Base-by-base conservation (phyloP, 64 coral and sea anemone species). In the Actinia equina region DNA sequence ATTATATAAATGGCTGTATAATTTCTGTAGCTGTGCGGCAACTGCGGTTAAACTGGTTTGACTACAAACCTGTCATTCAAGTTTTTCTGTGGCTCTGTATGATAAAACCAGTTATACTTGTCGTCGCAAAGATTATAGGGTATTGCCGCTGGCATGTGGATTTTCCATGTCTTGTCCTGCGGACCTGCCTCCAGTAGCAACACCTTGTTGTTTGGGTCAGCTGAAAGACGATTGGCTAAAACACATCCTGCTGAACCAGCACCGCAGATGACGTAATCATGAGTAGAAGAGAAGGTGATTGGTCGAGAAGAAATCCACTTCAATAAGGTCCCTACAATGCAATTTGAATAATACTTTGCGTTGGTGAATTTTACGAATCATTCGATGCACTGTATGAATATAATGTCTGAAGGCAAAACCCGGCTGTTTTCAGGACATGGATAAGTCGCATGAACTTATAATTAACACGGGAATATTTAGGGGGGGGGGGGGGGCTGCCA, bases 231-330 rank as follows among this genome's bases (percentile, higher is more conserved):
- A 78, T 91, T 86, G 44, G 85, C 89, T 18, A 91, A 51, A n/a
- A 91, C 89, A 91, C 89, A 91, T 19, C 89, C 89, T 6, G 89
- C 89, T 17, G 89, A 91, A 19, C 89, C 89, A 1, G 69, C 84
- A 12, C 89, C 89, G 42, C 85, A 42, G 25, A 91, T 87, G 71
- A 91, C 37, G 83, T 91, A 91, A 63, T 91, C 89, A 82, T 91
- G 85, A 49, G 69, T 79, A 2, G 89, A 90, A 14, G 89, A 90
- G 26, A 90, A 90, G 30, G 52, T 83, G 80, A 77, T 77, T 77
- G 71, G 71, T 26, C 18, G 71, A 77, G 71, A 27, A 0, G 41
- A 60, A 18, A 60, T 60, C 59, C 59, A 60, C 59, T 16, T 60
- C 59, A 60, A 16, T 60, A 60, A 2, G 16, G 17, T 60, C 59